Evolutionary conservation across 2,113 vertebrate species (phyloP).

Genomic region (Chamaea fasciata): DNA sequence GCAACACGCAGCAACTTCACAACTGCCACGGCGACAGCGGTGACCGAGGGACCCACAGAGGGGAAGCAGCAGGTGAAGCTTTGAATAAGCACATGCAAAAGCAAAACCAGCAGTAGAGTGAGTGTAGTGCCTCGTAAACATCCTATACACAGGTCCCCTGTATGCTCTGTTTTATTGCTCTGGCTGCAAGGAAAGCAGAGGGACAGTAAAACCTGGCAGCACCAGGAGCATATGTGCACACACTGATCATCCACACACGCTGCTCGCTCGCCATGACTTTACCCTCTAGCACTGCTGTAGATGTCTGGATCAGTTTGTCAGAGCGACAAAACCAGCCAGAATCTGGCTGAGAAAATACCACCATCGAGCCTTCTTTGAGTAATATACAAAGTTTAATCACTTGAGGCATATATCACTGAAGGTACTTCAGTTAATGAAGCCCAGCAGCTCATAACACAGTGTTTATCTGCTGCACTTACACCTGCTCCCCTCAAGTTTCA

Average conservation of each 20-base stretch:
- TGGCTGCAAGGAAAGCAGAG: not conserved
- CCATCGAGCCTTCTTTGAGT: not conserved
- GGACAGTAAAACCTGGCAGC: not conserved
- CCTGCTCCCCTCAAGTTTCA: not conserved
- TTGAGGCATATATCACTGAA: not conserved
- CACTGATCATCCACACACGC: fast-evolving
- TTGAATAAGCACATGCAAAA: not conserved
- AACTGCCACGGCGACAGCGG: not conserved
- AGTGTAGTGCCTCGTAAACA: not conserved
- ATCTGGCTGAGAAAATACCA: not conserved
- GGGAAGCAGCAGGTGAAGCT: not conserved
- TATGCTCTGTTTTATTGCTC: not conserved
- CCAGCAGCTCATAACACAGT: not conserved
- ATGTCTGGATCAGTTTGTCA: not conserved
- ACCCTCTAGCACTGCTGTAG: not conserved
- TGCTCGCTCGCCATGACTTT: not conserved
- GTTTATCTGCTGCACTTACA: not conserved
- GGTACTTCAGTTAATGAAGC: constrained; percentile 8
- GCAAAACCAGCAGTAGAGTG: not conserved
- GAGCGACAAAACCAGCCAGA: not conserved
- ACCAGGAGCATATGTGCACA: not conserved
- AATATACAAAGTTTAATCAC: not conserved
- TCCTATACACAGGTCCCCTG: not conserved
- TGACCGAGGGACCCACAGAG: not conserved
- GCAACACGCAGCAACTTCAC: not conserved